Evolutionary conservation across 2,888 invertebrate genomes (phyloP), one percentile per base, ranked within the genome.

Genomic region (Aproaerema taeniolella): DNA sequence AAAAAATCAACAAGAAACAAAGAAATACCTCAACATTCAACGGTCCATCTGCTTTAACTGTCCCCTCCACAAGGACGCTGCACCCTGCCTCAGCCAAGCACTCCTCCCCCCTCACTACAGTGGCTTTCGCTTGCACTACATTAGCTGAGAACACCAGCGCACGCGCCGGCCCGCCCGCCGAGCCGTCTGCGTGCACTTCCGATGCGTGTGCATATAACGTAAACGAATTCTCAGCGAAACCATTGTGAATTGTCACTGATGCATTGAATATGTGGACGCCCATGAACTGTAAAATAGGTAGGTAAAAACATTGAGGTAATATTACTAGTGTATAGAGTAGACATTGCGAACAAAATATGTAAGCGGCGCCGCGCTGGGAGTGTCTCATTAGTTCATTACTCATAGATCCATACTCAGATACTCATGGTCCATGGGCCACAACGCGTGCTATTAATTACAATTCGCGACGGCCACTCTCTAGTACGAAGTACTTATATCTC

Each of bases 1-100:
- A 20, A 20, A 20, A 20, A 20, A 20, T 20, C 4, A 20, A 20
- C 8, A 6, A 20, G 8, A 20, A 20, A 20, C 20, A 20, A 20
- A n/a, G n/a, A n/a, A n/a, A n/a, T n/a, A 93, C 94, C 88, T 95
- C 94, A 29, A 95, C 91, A 50, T 93, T 93, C n/a, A 95, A 76
- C n/a, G 94, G 93, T 2, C 93, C 94, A 57, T 93, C 93, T 4
- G 94, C 94, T 50, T 92, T 91, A 7, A 95, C 86, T 1, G 92
- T 92, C 0, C 93, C 93, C 69, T 95, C 95, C 44, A 94, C 75
- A 1, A 91, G 87, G 26, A 95, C 88, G 36, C 92, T 92, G 55
- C 94, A 93, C 33, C 90, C 90, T 1, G 93, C 87, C 63, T 94
- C 93, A 0, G 90, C 92, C 31, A 95, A 75, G 53, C 91, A 91